A percentile compares a stretch with the other conserved stretches of the same genome.
phyloP scores from a whole-genome alignment of 2,113 vertebrate genomes.

The Tyrannus savana region DNA sequence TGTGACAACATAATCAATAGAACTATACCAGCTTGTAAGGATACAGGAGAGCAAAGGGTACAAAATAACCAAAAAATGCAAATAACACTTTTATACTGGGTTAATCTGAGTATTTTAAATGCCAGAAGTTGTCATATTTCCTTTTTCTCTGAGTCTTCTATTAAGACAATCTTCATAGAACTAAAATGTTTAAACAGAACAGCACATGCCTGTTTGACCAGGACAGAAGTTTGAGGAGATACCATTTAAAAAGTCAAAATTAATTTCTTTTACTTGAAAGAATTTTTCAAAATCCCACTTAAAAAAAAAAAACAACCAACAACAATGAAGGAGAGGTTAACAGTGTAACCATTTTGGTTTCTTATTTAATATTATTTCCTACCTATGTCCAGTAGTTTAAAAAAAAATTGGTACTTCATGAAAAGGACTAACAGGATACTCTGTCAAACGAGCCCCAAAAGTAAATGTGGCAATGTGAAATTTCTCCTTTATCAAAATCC shows the following conservation, averaged over 20 bases:
- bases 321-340: background rate
- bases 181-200: background rate
- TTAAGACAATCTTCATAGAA: background rate
- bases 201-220: background rate
- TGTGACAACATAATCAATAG: conserved; percentile 76
- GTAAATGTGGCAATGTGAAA: background rate
- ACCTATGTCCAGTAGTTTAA: background rate
- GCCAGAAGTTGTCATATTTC: background rate
- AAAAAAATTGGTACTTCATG: background rate
- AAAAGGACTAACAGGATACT: background rate
- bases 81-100: background rate
- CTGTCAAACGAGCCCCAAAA: background rate
- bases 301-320: background rate
- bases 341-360: background rate
- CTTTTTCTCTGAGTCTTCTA: background rate
- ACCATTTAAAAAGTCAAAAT: background rate
- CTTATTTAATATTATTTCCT: background rate
- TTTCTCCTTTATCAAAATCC: background rate
- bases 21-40: background rate
- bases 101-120: background rate
- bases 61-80: background rate
- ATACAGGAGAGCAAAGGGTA: background rate
- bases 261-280: background rate
- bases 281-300: background rate
- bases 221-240: background rate